phyloP scores from a whole-genome alignment of 2,113 vertebrate genomes.

The Leptobrachium leishanense region DNA sequence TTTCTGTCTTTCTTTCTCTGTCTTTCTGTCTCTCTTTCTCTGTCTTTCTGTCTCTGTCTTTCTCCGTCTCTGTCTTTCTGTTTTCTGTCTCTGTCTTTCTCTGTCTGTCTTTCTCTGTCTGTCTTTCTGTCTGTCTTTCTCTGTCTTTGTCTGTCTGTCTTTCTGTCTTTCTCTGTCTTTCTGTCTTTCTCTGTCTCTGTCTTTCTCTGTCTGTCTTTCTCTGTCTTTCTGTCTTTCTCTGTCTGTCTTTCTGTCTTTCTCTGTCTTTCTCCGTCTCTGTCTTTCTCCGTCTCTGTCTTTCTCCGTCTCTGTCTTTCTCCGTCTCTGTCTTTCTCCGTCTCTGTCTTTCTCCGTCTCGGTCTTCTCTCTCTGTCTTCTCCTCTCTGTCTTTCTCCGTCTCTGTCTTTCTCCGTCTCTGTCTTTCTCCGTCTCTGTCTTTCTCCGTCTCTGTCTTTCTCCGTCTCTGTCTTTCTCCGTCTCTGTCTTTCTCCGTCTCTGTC shows the following conservation, averaged over 20 bases:
- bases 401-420: neutral
- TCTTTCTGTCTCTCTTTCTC: too few species aligned
- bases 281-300: neutral
- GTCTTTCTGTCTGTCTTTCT: too few species aligned
- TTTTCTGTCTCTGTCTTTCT: too few species aligned
- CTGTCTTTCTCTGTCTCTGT: neutral
- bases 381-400: neutral
- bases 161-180: neutral
- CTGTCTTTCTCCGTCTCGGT: neutral
- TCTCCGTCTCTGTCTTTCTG: too few species aligned
- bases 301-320: neutral
- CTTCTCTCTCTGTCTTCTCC: too few species aligned
- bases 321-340: neutral
- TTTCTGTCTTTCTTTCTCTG: too few species aligned
- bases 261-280: neutral
- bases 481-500: neutral
- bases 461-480: neutral
- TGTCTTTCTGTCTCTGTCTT: too few species aligned
- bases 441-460: neutral
- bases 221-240: too few species aligned
- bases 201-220: too few species aligned
- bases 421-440: neutral
- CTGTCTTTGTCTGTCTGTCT: too few species aligned
- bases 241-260: neutral
- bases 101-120: too few species aligned